phyloP scores from a whole-genome alignment of 2,888 invertebrate genomes.

The Caenorhabditis virilis region DNA sequence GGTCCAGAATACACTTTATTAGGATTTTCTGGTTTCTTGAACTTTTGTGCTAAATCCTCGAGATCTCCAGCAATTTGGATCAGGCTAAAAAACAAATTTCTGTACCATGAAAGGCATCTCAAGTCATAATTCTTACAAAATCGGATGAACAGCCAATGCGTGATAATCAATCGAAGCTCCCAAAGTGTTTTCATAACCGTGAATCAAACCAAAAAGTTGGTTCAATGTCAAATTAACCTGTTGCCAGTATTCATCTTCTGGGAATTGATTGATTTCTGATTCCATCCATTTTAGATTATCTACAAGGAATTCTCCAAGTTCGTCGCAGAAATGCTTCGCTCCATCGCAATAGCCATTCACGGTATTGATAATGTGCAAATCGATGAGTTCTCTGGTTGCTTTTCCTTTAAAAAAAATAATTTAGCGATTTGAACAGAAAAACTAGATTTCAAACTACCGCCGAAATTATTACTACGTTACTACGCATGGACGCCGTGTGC shows the following conservation, averaged over 20 bases:
- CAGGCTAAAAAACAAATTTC: slow-evolving; percentile 42
- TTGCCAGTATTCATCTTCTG: slow-evolving; percentile 65
- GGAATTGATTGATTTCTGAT: slow-evolving; percentile 49
- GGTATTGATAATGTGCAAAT: slow-evolving; percentile 60
- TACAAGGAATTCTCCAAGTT: slow-evolving; percentile 54
- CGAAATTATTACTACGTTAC: too few species aligned
- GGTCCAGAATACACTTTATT: slow-evolving; percentile 36
- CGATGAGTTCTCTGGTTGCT: slow-evolving; percentile 55
- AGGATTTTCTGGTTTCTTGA: slow-evolving; percentile 65
- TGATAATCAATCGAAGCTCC: slow-evolving; percentile 26
- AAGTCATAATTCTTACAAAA: slow-evolving; percentile 49
- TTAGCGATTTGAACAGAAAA: too few species aligned
- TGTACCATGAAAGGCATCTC: too few species aligned
- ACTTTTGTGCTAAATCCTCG: slow-evolving; percentile 63
- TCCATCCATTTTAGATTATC: slow-evolving; percentile 63
- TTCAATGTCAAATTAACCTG: slow-evolving; percentile 53
- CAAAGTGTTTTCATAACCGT: slow-evolving; percentile 47
- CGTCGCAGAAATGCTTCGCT: slow-evolving; percentile 62
- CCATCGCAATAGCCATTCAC: slow-evolving; percentile 62
- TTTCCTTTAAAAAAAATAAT: slow-evolving; percentile 39
- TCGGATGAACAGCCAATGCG: slow-evolving; percentile 54
- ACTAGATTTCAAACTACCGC: too few species aligned
- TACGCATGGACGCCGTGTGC: background rate
- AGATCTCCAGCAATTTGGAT: slow-evolving; percentile 66
- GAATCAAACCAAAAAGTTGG: slow-evolving; percentile 51